Conservation (phyloP, 2,797 vertebrate genomes). For the Acipenser oxyrinchus region DNA sequence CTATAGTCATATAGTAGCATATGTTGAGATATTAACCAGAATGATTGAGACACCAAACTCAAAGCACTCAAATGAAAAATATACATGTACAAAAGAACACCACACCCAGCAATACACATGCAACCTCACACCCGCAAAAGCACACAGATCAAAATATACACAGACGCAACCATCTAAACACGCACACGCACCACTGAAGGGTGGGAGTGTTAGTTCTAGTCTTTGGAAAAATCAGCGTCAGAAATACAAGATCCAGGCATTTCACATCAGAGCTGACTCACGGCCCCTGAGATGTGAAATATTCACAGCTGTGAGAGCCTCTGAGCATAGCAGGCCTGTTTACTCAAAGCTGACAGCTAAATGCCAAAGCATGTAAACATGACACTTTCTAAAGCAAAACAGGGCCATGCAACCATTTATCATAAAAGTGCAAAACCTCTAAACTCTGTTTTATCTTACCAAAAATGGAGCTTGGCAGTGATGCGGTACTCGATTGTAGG, state of each 20-base stretch:
- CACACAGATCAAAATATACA: neutral
- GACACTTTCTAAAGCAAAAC: neutral
- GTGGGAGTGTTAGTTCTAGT: neutral
- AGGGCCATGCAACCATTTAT: neutral
- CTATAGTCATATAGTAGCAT: no score
- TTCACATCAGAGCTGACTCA: conserved; percentile 13
- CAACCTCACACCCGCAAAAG: neutral
- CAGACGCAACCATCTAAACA: neutral
- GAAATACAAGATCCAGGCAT: conserved; percentile 30
- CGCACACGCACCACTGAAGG: neutral
- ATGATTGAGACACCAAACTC: no score
- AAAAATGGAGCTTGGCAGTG: no score
- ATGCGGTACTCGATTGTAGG: no score
- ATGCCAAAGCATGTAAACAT: neutral
- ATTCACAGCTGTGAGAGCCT: conserved; percentile 15
- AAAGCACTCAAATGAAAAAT: neutral
- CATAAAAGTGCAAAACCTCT: neutral
- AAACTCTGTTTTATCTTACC: neutral
- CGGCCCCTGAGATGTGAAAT: conserved; percentile 13
- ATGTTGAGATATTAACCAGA: no score
- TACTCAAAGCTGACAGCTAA: neutral
- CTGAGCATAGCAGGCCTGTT: neutral
- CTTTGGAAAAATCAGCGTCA: conserved; percentile 37
- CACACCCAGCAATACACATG: no score
- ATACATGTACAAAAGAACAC: no score